phyloP scores from a whole-genome alignment of 2,797 vertebrate genomes.

The Pseudomugil gertrudae region DNA sequence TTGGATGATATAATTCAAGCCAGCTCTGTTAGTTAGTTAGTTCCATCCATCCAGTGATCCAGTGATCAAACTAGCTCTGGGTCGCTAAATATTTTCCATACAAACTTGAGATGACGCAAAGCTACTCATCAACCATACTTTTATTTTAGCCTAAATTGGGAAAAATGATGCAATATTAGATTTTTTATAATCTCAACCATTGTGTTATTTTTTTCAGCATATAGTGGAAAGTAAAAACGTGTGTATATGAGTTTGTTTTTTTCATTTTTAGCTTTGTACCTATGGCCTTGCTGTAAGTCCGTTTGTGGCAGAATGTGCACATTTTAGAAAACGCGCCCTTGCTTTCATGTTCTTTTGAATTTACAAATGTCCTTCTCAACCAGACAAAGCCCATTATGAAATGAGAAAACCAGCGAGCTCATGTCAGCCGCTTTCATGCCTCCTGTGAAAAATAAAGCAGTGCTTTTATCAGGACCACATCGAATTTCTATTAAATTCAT shows the following conservation, averaged over 20 bases:
- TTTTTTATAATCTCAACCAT: constrained; percentile 15
- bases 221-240: background rate
- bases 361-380: constrained; percentile 34
- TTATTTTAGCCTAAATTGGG: too few species aligned
- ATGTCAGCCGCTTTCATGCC: constrained; percentile 15
- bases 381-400: constrained; percentile 43
- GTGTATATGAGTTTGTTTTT: background rate
- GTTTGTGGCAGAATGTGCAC: constrained; percentile 21
- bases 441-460: constrained; percentile 29
- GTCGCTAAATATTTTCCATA: too few species aligned
- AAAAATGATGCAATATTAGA: constrained; percentile 4
- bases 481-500: constrained; percentile 26
- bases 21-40: background rate
- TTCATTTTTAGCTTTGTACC: background rate
- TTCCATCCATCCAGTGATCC: too few species aligned
- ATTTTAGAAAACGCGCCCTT: constrained; percentile 14
- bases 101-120: too few species aligned
- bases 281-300: constrained; percentile 16
- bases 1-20: background rate
- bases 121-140: background rate
- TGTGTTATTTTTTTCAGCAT: constrained; percentile 1
- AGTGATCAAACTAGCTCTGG: background rate
- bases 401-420: constrained; percentile 42
- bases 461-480: constrained; percentile 23
- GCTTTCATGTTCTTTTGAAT: constrained; percentile 45